Evolutionary conservation across 2,113 vertebrate genomes (phyloP), one percentile per base, ranked within the genome.

Genomic region (Alouatta palliata): DNA sequence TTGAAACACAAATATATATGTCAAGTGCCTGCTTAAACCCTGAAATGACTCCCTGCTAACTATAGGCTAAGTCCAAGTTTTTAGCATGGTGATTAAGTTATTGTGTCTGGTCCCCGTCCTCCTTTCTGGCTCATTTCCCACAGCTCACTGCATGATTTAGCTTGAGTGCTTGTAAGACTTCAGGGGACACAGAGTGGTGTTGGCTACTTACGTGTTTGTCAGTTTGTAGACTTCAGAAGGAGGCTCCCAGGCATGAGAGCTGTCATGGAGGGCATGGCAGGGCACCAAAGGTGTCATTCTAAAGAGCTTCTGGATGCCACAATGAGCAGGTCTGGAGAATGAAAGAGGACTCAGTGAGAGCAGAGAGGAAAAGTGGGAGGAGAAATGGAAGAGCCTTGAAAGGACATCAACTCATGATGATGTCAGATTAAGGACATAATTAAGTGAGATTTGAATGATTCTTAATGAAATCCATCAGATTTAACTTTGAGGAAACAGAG

Each of bases 171-270:
- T 3, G 11, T 8, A 77, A 77, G 56, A 35, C 47, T 21, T 14
- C 47, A 10, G 21, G 12, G 35, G 21, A 45, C 37, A n/a, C 5
- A 12, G 25, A 54, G 19, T 23, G 5, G 0, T 32, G 8, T 8
- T 27, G 30, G n/a, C 35, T 66, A 47, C 5, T 45, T n/a, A 13
- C 12, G n/a, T 17, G 3, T 40, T 71, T 75, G n/a, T 49, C 45
- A 7, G 37, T 61, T 71, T 40, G 17, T 40, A 13, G 40, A n/a
- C 35, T 8, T 87, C 43, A 10, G 20, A 54, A 79, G 27, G 20
- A 93, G 64, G 25, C 10, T 68, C 3, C 0, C 58, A 79, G 12
- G 13, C 4, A 3, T 73, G 17, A 43, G 30, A 10, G 4, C 9
- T 27, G 25, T 90, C 32, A 25, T 2, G 45, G 10, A 56, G 17